Evolutionary conservation across 2,888 invertebrate genomes (phyloP).

Genomic region (Craniophora ligustri): DNA sequence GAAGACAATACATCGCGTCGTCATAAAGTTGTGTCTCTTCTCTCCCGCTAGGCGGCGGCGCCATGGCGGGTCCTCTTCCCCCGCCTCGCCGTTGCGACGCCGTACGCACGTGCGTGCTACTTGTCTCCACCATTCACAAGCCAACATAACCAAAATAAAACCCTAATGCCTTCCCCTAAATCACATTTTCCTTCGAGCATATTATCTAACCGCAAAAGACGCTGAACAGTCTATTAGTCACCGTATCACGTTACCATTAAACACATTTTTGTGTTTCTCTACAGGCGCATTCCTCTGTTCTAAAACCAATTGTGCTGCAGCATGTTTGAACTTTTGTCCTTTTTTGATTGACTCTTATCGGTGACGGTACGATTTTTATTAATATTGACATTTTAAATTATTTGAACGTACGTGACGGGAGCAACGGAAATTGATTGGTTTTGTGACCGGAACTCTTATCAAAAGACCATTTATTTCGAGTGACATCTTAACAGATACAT

Average conservation of each 20-base stretch:
- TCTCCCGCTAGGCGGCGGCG: conserved; percentile 86
- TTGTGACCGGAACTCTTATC: conserved; percentile 44
- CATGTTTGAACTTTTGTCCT: conserved; percentile 85
- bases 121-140: conserved; percentile 69
- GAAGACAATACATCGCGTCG: conserved; percentile 84
- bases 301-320: conserved; percentile 77
- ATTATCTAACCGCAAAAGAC: conserved; percentile 53
- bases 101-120: conserved; percentile 85
- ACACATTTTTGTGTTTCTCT: conserved; percentile 76
- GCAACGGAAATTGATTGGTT: conserved; percentile 50
- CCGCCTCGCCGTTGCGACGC: conserved; percentile 55
- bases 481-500: conserved; percentile 26
- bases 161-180: conserved; percentile 70
- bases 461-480: conserved; percentile 32
- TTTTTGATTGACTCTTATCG: conserved; percentile 84
- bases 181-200: conserved; percentile 57
- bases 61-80: conserved; percentile 68
- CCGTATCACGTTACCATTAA: conserved; percentile 79
- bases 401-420: conserved; percentile 38
- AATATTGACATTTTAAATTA: conserved; percentile 62
- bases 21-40: conserved; percentile 84
- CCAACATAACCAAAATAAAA: conserved; percentile 64
- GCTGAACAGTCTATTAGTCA: conserved; percentile 76
- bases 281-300: conserved; percentile 72
- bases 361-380: conserved; percentile 74